Percentiles rank a stretch among this genome's conserved stretches.
Evolutionary conservation across 2,888 invertebrate species (phyloP).

Genomic region (Tubulanus polymorphus): DNA sequence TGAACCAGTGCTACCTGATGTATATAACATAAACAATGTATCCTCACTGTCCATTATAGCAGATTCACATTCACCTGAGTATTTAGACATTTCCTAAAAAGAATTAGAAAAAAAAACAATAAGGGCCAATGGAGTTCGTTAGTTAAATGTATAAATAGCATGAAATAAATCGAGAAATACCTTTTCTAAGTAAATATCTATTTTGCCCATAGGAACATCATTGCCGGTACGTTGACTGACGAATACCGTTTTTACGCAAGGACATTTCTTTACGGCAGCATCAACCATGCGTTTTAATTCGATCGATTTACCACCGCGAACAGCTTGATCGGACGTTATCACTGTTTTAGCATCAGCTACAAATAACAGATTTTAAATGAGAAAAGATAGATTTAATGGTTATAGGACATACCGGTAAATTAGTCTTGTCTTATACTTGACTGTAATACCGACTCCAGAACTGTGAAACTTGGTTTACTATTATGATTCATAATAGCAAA

Average conservation of each 20-base stretch:
- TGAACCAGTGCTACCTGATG: slow-evolving; percentile 58
- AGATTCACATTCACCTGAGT: slow-evolving; percentile 40
- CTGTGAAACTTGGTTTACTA: too few species aligned
- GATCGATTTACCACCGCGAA: slow-evolving; percentile 53
- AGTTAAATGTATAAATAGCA: background rate
- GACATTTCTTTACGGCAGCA: slow-evolving; percentile 50
- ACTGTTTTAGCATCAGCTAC: slow-evolving; percentile 55
- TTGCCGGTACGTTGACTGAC: slow-evolving; percentile 51
- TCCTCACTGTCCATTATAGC: slow-evolving; percentile 56
- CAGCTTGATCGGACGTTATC: slow-evolving; percentile 55
- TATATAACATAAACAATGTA: slow-evolving; percentile 57
- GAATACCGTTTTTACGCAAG: slow-evolving; percentile 52
- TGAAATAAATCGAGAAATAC: slow-evolving; percentile 26
- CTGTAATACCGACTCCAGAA: too few species aligned
- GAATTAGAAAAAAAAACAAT: background rate
- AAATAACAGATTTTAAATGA: slow-evolving; percentile 9
- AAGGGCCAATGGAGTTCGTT: background rate
- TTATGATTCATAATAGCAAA: too few species aligned
- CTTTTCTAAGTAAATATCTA: slow-evolving; percentile 50
- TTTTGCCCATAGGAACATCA: slow-evolving; percentile 43
- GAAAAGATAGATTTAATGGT: too few species aligned
- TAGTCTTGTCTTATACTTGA: too few species aligned
- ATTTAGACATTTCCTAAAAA: slow-evolving; percentile 34
- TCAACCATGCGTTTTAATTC: slow-evolving; percentile 55
- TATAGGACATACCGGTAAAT: too few species aligned